Conservation (phyloP, 2,113 vertebrate genomes). For the Prinia subflava region DNA sequence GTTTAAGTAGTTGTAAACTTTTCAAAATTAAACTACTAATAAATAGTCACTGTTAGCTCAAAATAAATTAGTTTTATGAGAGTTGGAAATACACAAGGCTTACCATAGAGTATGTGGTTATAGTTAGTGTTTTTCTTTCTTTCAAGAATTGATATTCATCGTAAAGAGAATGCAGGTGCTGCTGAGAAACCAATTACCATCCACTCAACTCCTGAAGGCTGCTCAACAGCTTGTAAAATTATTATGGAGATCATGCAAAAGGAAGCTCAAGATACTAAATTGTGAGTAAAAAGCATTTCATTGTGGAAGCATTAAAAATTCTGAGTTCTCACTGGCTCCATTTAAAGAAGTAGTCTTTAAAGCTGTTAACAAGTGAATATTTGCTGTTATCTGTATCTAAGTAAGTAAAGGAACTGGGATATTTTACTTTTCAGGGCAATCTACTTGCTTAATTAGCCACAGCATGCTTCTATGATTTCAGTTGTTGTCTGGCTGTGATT, state of each 20-base stretch:
- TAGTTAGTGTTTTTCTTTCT: background rate
- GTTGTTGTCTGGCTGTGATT: background rate
- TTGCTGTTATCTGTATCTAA: background rate
- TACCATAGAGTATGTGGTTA: background rate
- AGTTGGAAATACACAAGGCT: background rate
- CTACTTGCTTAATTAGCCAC: background rate
- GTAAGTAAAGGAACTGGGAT: background rate
- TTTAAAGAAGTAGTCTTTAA: background rate
- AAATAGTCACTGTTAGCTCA: background rate
- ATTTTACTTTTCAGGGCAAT: background rate
- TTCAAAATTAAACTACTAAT: background rate
- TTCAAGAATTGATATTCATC: conserved; percentile 94
- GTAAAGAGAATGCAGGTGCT: conserved; percentile 96
- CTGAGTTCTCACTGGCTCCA: background rate
- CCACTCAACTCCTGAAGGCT: conserved; percentile 95
- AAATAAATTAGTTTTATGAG: background rate
- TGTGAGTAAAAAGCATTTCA: conserved; percentile 79
- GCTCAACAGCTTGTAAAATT: conserved; percentile 90
- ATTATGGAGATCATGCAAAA: conserved; percentile 99
- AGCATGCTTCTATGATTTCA: background rate
- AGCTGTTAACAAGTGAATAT: background rate
- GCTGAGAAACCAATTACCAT: conserved; percentile 98
- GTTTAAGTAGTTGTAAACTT: background rate
- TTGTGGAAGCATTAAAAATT: background rate
- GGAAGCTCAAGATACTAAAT: conserved; percentile 96